Conservation (phyloP, 92 coral and sea anemone genomes). For the Isaurus tuberculatus region DNA sequence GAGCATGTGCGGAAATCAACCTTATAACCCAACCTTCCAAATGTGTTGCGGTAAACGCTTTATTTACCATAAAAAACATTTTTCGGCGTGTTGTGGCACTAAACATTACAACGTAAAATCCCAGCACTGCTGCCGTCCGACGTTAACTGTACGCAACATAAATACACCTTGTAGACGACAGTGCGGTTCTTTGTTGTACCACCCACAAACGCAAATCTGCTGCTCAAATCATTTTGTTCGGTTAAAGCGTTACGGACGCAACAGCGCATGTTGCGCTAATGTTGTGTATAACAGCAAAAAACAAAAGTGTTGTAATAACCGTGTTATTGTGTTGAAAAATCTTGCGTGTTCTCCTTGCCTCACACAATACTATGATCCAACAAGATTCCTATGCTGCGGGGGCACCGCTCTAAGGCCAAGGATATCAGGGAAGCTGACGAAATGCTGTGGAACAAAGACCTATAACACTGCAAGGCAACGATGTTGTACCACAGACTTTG, state of each 20-base stretch:
- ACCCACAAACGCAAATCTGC: conserved; percentile 17
- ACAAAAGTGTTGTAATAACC: conserved; percentile 24
- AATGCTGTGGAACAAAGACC: background rate
- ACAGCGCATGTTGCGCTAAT: background rate
- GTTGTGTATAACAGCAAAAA: background rate
- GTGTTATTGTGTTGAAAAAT: conserved; percentile 7
- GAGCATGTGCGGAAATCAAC: background rate
- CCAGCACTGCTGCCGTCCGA: conserved; percentile 24
- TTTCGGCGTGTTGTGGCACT: background rate
- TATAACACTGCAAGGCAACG: conserved; percentile 8
- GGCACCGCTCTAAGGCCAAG: conserved; percentile 29
- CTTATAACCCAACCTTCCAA: conserved; percentile 6
- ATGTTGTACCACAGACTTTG: conserved; percentile 17
- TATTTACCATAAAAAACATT: background rate
- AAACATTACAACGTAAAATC: background rate
- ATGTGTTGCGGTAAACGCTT: conserved; percentile 3
- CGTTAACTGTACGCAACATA: background rate
- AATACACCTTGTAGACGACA: conserved; percentile 6
- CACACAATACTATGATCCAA: conserved; percentile 28
- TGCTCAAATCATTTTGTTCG: conserved; percentile 9
- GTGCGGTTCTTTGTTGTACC: conserved; percentile 21
- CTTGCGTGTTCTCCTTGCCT: conserved; percentile 33
- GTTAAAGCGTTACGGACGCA: conserved; percentile 19
- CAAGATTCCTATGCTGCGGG: conserved; percentile 34
- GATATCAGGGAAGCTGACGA: background rate